These are phyloP conservation scores for Sula dactylatra DNA, from an alignment of 2,113 vertebrate species.

Conservation along the genomic window DNA sequence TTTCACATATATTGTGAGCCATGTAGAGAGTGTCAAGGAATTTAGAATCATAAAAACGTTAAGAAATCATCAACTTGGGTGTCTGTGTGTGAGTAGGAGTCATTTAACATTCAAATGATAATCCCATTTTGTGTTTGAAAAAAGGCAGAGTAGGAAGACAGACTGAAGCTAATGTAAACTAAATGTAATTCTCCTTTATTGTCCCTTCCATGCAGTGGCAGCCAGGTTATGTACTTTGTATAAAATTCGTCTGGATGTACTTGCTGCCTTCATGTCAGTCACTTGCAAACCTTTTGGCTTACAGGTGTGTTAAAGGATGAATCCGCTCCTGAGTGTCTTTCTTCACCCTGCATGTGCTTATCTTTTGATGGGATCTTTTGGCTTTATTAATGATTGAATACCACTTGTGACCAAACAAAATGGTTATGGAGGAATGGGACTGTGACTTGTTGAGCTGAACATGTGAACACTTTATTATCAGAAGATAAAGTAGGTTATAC, in stretches of 20 bases:
- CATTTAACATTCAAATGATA: background rate
- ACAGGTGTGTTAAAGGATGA: background rate
- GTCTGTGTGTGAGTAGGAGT: background rate
- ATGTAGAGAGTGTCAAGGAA: accelerated
- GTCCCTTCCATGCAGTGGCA: background rate
- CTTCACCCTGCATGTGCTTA: background rate
- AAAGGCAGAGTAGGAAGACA: background rate
- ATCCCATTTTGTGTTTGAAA: background rate
- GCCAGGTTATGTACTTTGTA: background rate
- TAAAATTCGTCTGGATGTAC: background rate
- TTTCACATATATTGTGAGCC: background rate
- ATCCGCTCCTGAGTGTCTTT: background rate
- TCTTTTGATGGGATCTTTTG: background rate
- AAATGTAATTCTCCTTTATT: background rate
- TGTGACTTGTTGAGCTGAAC: background rate
- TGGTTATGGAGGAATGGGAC: background rate
- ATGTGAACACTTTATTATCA: background rate
- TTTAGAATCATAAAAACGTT: background rate
- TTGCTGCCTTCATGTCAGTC: background rate
- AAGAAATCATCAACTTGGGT: background rate
- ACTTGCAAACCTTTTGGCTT: background rate
- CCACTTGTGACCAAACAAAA: background rate
- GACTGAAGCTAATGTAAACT: background rate
- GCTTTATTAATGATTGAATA: background rate
- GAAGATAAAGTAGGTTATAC: background rate